Conservation (phyloP, 2,888 invertebrate genomes). For the Micropterix aruncella region DNA sequence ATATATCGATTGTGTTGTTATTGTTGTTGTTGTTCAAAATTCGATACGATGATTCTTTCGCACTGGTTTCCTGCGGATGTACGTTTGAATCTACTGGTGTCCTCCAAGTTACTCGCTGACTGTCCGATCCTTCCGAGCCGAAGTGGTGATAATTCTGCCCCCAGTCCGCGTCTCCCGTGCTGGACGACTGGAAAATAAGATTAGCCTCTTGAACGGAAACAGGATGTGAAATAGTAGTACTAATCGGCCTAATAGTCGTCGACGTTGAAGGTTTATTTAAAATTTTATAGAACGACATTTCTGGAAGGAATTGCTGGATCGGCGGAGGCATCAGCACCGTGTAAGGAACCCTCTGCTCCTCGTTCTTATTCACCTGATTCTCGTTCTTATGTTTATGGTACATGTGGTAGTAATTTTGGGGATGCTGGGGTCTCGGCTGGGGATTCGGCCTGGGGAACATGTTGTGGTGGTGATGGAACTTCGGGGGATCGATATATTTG, state of each 20-base stretch:
- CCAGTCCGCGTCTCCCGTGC: constrained; percentile 35
- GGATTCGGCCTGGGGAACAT: constrained; percentile 18
- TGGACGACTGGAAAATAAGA: constrained; percentile 49
- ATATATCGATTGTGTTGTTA: not conserved
- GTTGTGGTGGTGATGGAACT: constrained; percentile 19
- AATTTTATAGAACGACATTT: constrained; percentile 1
- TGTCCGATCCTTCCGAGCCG: constrained; percentile 16
- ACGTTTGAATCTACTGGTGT: constrained; percentile 14
- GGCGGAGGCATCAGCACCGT: constrained; percentile 60
- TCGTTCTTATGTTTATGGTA: constrained; percentile 26
- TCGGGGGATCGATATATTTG: constrained; percentile 33
- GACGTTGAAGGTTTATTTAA: constrained; percentile 15
- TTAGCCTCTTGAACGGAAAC: constrained; percentile 48
- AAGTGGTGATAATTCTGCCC: constrained; percentile 16
- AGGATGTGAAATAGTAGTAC: constrained; percentile 19
- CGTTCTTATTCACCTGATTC: constrained; percentile 36
- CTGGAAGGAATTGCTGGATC: constrained; percentile 14
- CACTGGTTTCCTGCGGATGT: constrained; percentile 3
- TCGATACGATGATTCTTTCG: not conserved
- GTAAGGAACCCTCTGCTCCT: constrained; percentile 40
- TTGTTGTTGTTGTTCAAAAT: not conserved
- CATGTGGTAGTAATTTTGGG: constrained; percentile 15
- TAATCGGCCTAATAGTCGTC: constrained; percentile 5
- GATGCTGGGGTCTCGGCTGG: constrained; percentile 22
- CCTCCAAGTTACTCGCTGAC: constrained; percentile 20